Conservation (phyloP, 2,113 vertebrate genomes). For the Cyanoliseus patagonus region DNA sequence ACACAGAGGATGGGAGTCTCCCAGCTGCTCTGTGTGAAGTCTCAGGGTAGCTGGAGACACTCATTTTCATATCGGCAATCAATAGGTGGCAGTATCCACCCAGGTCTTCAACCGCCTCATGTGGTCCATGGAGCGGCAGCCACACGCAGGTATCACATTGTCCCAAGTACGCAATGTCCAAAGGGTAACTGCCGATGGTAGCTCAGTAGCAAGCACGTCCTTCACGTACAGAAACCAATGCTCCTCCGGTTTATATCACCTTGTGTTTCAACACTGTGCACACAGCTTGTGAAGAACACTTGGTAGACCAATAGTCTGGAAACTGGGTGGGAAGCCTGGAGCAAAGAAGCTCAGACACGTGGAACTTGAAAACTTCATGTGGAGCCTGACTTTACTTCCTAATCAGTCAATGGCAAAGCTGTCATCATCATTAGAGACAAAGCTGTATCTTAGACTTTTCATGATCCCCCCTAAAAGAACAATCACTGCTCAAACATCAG, state of each 20-base stretch:
- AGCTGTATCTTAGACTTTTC: not conserved
- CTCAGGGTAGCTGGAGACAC: not conserved
- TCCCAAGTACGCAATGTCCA: not conserved
- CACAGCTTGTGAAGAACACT: accelerated
- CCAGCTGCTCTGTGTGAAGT: accelerated
- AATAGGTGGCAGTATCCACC: constrained; percentile 75
- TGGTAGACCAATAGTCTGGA: not conserved
- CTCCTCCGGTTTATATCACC: accelerated
- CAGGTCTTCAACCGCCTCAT: not conserved
- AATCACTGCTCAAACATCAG: not conserved
- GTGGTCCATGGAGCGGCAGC: not conserved
- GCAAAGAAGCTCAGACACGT: not conserved
- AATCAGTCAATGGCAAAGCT: not conserved
- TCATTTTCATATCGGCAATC: constrained; percentile 28
- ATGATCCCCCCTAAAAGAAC: not conserved
- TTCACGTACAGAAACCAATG: accelerated
- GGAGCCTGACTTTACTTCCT: not conserved
- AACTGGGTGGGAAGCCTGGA: not conserved
- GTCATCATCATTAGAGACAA: not conserved
- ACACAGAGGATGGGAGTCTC: not conserved
- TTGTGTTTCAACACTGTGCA: accelerated
- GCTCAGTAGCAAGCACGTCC: not conserved
- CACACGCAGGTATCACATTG: accelerated
- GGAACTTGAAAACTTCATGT: not conserved
- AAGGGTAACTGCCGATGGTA: not conserved